These are phyloP conservation scores for Andrena haemorrhoa DNA, from an alignment of 2,888 invertebrate species.

Conservation along the genomic window DNA sequence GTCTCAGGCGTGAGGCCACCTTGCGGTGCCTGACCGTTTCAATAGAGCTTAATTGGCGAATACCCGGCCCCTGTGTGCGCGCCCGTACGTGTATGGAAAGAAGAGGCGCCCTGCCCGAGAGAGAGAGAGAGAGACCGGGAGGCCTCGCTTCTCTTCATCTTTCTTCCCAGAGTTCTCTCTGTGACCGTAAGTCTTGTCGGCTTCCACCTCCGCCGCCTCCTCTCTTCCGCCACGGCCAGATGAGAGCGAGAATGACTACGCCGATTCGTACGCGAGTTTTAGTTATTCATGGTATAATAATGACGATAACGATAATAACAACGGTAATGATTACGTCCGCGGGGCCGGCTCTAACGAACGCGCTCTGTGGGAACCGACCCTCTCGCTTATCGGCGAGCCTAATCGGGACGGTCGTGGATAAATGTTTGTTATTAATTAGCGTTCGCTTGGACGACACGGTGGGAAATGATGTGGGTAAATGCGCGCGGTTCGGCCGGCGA, in stretches of 20 bases:
- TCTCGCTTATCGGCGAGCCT: conserved; percentile 47
- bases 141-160: conserved; percentile 53
- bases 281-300: conserved; percentile 73
- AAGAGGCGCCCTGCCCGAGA: background rate
- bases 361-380: conserved; percentile 53
- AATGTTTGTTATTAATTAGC: conserved; percentile 59
- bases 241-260: conserved; percentile 36
- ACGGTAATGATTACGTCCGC: conserved; percentile 71
- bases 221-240: conserved; percentile 14
- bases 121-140: conserved; percentile 32
- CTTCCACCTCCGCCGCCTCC: conserved; percentile 44
- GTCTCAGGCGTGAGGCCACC: conserved; percentile 69
- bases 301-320: conserved; percentile 74
- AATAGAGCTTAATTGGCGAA: conserved; percentile 81
- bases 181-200: conserved; percentile 35
- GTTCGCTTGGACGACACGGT: conserved; percentile 22
- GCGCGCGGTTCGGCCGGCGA: background rate
- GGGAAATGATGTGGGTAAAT: conserved; percentile 18
- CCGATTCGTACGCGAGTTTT: conserved; percentile 58
- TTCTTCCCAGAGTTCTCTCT: conserved; percentile 8
- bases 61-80: conserved; percentile 61
- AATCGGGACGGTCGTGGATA: conserved; percentile 51
- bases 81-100: conserved; percentile 53
- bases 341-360: conserved; percentile 60
- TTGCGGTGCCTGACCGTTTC: conserved; percentile 70